phyloP scores from a whole-genome alignment of 2,888 invertebrate genomes.

The Theodoxus fluviatilis region DNA sequence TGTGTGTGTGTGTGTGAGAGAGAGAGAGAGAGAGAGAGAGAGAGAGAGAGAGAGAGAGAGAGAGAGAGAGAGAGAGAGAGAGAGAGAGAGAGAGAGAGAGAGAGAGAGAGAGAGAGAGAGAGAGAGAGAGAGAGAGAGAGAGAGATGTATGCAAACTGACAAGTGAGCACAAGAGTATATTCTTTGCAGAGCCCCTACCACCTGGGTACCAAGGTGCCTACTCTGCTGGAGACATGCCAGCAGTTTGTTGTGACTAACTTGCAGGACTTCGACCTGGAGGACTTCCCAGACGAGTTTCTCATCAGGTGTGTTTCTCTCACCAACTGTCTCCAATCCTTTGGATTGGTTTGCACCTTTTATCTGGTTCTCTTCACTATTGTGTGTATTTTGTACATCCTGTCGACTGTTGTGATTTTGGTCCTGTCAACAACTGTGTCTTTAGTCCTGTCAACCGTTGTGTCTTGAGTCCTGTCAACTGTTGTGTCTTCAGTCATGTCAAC shows the following conservation, averaged over 20 bases:
- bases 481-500: no score
- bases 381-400: no score
- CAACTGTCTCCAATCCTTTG: background rate
- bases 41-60: constrained; percentile 15
- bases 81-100: background rate
- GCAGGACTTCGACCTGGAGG: constrained; percentile 51
- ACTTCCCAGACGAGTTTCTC: constrained; percentile 58
- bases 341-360: background rate
- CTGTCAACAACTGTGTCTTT: no score
- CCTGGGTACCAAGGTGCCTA: constrained; percentile 47
- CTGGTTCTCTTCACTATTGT: background rate
- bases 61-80: constrained; percentile 1
- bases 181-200: constrained; percentile 52
- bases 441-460: no score
- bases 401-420: no score
- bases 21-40: background rate
- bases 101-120: constrained; percentile 7
- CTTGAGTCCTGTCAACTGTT: no score
- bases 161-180: background rate
- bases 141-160: background rate
- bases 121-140: background rate
- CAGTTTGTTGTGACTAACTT: constrained; percentile 43
- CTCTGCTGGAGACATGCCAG: constrained; percentile 49
- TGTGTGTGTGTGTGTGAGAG: constrained; percentile 11
- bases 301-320: constrained; percentile 43